These are phyloP conservation scores for Pheosia tremula DNA, from an alignment of 2,888 invertebrate species.

Conservation along the genomic window DNA sequence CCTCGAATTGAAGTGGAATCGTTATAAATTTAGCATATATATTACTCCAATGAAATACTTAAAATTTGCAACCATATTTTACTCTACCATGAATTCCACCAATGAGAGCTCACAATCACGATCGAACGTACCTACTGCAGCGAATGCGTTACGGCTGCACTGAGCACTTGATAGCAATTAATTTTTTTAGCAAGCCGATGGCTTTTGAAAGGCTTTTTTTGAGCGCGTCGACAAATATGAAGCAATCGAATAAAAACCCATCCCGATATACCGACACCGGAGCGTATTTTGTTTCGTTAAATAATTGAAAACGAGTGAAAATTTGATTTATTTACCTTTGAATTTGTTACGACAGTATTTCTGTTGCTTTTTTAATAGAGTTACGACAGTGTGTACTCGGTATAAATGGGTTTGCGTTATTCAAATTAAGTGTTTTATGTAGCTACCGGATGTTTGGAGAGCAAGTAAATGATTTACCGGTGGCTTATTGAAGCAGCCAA, in stretches of 20 bases:
- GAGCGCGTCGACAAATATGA: constrained; percentile 46
- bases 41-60: constrained; percentile 19
- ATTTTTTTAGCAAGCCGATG: constrained; percentile 27
- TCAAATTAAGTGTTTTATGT: too few species aligned
- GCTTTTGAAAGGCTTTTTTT: constrained; percentile 27
- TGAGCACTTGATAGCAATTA: constrained; percentile 40
- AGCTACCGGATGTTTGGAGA: too few species aligned
- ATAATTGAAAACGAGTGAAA: constrained; percentile 27
- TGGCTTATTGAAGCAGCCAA: too few species aligned
- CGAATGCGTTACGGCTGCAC: constrained; percentile 23
- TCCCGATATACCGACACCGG: constrained; percentile 28
- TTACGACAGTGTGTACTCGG: not conserved
- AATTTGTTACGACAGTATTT: constrained; percentile 4
- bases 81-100: not conserved
- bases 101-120: constrained; percentile 4
- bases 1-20: not conserved
- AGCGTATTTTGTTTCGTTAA: constrained; percentile 28
- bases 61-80: constrained; percentile 8
- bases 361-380: not conserved
- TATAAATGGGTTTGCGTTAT: not conserved
- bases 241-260: constrained; percentile 40
- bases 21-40: constrained; percentile 12
- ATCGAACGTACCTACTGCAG: constrained; percentile 7
- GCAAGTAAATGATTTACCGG: too few species aligned
- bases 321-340: constrained; percentile 36